These are phyloP conservation scores for Disparrhopalites patrizii DNA, from an alignment of 2,888 invertebrate species.

Conservation along the genomic window DNA sequence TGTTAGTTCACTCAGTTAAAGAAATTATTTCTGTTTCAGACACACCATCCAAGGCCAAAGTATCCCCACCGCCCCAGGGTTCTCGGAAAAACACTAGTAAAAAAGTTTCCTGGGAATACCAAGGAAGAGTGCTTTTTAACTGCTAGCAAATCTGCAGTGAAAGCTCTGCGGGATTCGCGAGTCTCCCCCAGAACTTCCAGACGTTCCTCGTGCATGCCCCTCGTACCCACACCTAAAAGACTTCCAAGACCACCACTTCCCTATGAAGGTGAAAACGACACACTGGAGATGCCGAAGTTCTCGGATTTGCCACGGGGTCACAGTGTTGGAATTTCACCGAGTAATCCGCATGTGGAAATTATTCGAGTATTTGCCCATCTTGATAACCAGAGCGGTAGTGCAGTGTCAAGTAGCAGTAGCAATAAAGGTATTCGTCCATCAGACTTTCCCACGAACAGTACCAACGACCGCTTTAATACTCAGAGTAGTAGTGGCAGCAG, in stretches of 20 bases:
- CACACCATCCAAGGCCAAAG: constrained; percentile 57
- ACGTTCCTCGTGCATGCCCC: constrained; percentile 41
- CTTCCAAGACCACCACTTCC: constrained; percentile 36
- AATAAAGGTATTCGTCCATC: constrained; percentile 8
- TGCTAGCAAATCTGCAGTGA: constrained; percentile 18
- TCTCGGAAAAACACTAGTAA: constrained; percentile 28
- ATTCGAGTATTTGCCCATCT: constrained; percentile 44
- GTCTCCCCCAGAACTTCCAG: constrained; percentile 25
- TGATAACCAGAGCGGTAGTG: constrained; percentile 30
- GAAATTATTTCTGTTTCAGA: too few species aligned
- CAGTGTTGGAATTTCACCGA: neutral
- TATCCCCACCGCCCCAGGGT: constrained; percentile 57
- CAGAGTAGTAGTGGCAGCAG: constrained; percentile 46
- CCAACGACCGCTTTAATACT: constrained; percentile 43
- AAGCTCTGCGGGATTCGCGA: constrained; percentile 25
- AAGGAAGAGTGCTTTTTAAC: constrained; percentile 23
- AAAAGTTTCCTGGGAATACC: constrained; percentile 30
- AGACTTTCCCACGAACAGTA: constrained; percentile 13
- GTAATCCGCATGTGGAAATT: constrained; percentile 44
- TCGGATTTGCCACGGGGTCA: neutral
- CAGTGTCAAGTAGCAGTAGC: constrained; percentile 4
- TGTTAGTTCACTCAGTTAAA: too few species aligned
- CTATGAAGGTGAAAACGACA: constrained; percentile 36
- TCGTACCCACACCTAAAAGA: constrained; percentile 36
- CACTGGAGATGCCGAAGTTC: constrained; percentile 36